Conservation (phyloP, 2,797 vertebrate genomes). For the Gobio occitaniae region DNA sequence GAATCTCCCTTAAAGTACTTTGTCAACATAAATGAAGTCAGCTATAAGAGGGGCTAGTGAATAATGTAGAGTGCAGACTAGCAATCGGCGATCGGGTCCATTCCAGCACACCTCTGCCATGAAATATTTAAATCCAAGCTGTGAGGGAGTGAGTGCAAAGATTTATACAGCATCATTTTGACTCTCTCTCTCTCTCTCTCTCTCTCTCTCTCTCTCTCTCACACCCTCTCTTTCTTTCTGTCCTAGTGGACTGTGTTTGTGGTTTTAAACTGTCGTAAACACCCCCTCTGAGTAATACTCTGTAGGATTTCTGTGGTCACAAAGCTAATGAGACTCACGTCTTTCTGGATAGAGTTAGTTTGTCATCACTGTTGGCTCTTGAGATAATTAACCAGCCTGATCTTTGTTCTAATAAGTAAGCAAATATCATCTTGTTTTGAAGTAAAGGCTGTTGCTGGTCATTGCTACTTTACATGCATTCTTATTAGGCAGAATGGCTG, state of each 20-base stretch:
- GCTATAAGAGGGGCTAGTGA: constrained; percentile 69
- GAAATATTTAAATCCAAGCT: constrained; percentile 70
- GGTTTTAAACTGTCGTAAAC: constrained; percentile 37
- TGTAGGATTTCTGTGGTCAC: constrained; percentile 24
- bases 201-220: neutral
- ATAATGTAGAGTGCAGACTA: constrained; percentile 70
- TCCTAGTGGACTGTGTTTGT: constrained; percentile 27
- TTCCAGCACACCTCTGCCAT: constrained; percentile 60
- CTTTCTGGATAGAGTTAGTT: constrained; percentile 17
- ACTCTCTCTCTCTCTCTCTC: neutral
- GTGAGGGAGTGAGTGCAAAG: constrained; percentile 58
- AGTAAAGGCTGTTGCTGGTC: constrained; percentile 14
- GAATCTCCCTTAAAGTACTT: constrained; percentile 69
- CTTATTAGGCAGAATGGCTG: neutral
- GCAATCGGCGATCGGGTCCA: constrained; percentile 54
- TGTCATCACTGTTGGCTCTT: constrained; percentile 7
- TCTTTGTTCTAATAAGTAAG: constrained; percentile 8
- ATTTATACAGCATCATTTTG: constrained; percentile 63
- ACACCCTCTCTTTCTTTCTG: neutral
- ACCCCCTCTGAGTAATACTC: constrained; percentile 21
- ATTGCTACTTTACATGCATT: constrained; percentile 12
- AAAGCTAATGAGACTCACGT: constrained; percentile 30
- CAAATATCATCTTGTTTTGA: neutral
- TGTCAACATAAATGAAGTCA: constrained; percentile 75
- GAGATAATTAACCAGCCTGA: constrained; percentile 6